These are phyloP conservation scores for Sylvilagus floridanus DNA, from an alignment of 2,797 vertebrate species.

Conservation along the genomic window DNA sequence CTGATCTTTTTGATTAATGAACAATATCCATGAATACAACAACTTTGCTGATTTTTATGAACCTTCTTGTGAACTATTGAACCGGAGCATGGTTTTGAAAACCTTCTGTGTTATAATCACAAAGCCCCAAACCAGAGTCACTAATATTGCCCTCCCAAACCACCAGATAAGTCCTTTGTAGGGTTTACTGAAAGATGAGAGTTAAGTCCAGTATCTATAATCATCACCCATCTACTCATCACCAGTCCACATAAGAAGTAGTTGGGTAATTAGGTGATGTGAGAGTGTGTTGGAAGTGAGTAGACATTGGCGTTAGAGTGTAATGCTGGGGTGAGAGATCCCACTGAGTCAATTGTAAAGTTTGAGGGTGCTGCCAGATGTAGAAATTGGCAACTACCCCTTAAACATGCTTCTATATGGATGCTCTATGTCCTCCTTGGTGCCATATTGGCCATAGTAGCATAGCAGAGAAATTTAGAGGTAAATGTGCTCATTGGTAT, in stretches of 20 bases:
- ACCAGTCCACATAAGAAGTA: background rate
- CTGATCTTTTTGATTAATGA: background rate
- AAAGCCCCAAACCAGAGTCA: background rate
- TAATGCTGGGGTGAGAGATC: background rate
- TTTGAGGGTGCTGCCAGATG: background rate
- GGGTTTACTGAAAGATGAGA: background rate
- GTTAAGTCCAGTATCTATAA: no score
- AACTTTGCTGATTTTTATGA: background rate
- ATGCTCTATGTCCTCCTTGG: background rate
- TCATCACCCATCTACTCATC: fast-evolving
- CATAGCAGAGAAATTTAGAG: background rate
- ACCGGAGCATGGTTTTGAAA: background rate
- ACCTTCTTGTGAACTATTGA: background rate
- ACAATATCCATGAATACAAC: background rate
- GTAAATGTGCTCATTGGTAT: background rate
- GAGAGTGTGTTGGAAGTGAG: background rate
- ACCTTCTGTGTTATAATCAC: background rate
- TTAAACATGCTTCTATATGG: background rate
- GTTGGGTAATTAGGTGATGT: background rate
- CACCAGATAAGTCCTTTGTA: background rate
- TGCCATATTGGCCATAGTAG: background rate
- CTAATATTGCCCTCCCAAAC: background rate
- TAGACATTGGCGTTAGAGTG: background rate
- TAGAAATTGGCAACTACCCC: background rate
- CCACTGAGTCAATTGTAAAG: background rate